phyloP scores from a whole-genome alignment of 2,888 invertebrate species.

The Hymenopus coronatus region DNA sequence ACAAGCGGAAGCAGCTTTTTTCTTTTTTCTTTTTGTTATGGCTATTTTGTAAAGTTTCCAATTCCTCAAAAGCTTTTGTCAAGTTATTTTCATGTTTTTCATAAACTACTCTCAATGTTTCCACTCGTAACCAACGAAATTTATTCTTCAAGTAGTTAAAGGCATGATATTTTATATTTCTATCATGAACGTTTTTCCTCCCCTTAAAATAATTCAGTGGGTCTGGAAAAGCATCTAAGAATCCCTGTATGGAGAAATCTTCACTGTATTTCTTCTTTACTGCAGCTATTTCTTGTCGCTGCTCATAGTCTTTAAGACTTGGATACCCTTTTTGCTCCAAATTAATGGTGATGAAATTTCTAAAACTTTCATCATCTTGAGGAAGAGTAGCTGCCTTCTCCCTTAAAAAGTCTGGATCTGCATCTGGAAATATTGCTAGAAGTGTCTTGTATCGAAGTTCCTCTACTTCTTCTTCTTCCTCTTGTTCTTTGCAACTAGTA shows the following conservation, averaged over 20 bases:
- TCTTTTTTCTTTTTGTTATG: neutral
- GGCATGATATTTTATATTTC: neutral
- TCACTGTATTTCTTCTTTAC: slow-evolving; percentile 48
- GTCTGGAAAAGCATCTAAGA: slow-evolving; percentile 49
- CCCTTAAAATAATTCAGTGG: slow-evolving; percentile 44
- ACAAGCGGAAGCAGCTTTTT: neutral
- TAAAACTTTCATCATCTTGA: slow-evolving; percentile 34
- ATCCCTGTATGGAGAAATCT: slow-evolving; percentile 48
- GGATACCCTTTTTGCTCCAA: slow-evolving; percentile 39
- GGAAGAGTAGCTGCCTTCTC: slow-evolving; percentile 30
- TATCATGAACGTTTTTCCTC: neutral
- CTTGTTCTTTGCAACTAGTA: neutral
- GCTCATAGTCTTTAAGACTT: slow-evolving; percentile 12
- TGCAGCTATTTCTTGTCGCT: slow-evolving; percentile 36
- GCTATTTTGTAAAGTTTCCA: neutral
- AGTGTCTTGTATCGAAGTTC: slow-evolving; percentile 15
- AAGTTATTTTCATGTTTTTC: neutral
- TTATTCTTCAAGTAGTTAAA: slow-evolving; percentile 7
- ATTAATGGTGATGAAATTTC: slow-evolving; percentile 38
- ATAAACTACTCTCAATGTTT: neutral
- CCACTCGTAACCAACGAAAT: neutral
- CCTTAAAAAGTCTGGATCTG: slow-evolving; percentile 41
- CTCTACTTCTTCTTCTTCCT: neutral
- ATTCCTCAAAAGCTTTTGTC: slow-evolving; percentile 11
- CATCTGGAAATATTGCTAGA: slow-evolving; percentile 40